These are phyloP conservation scores for Acrocephalus kingi DNA, from an alignment of 2,113 vertebrate species.

Conservation along the genomic window DNA sequence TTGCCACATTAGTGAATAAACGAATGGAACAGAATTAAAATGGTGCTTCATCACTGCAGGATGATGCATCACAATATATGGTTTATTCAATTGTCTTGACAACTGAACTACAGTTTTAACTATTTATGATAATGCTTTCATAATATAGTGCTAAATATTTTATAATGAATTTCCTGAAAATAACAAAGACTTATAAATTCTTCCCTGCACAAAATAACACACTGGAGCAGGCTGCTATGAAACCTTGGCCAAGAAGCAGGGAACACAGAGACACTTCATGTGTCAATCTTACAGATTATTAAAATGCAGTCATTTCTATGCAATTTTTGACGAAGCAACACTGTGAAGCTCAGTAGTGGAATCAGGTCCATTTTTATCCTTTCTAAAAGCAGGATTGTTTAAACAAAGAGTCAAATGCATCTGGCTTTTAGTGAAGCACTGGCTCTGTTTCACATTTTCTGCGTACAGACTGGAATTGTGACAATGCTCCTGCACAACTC, in stretches of 20 bases:
- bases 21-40: not conserved
- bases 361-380: not conserved
- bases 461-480: accelerated
- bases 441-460: not conserved
- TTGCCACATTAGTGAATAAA: not conserved
- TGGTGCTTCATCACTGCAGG: not conserved
- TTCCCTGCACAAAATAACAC: not conserved
- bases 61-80: not conserved
- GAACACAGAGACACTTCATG: not conserved
- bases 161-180: constrained; percentile 8
- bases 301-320: not conserved
- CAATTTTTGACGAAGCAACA: not conserved
- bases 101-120: not conserved
- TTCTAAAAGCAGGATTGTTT: not conserved
- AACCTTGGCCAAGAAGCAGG: not conserved
- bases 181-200: not conserved
- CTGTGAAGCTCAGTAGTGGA: not conserved
- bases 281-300: not conserved
- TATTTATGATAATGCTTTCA: not conserved
- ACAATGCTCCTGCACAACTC: not conserved
- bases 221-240: not conserved
- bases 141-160: constrained; percentile 12
- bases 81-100: not conserved
- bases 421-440: not conserved
- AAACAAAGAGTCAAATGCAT: not conserved